Conservation (phyloP, 2,888 invertebrate genomes). For the Leptodirus hochenwartii region DNA sequence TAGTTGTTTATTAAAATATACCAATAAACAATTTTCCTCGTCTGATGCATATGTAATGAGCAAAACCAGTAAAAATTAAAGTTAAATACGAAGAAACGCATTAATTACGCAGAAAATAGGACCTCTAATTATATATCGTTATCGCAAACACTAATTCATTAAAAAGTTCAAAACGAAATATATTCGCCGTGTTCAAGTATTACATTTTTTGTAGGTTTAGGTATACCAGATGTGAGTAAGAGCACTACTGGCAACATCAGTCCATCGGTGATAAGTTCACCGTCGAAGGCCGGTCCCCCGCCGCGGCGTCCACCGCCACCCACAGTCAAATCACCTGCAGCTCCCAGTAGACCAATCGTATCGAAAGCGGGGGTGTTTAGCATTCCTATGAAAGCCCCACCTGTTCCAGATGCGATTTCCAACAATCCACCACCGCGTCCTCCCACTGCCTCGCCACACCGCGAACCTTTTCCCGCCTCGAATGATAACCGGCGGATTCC, state of each 20-base stretch:
- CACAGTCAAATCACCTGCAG: slow-evolving; percentile 29
- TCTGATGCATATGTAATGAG: too few relatives aligned
- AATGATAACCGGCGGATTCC: slow-evolving; percentile 2
- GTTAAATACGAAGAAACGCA: too few relatives aligned
- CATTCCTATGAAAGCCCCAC: slow-evolving; percentile 22
- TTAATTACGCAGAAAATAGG: too few relatives aligned
- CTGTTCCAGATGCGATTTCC: slow-evolving; percentile 3
- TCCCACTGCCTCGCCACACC: background rate
- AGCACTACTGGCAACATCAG: too few relatives aligned
- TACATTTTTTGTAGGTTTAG: slow-evolving; percentile 19
- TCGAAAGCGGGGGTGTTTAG: slow-evolving; percentile 34
- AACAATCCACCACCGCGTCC: slow-evolving; percentile 10
- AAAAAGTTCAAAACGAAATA: background rate
- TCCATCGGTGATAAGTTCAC: too few relatives aligned
- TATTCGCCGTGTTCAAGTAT: slow-evolving; percentile 1
- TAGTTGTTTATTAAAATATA: slow-evolving; percentile 6
- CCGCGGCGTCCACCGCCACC: slow-evolving; percentile 36
- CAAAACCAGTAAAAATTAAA: too few relatives aligned
- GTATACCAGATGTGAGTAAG: slow-evolving; percentile 32
- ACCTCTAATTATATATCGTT: too few relatives aligned
- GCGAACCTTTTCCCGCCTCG: slow-evolving; percentile 6
- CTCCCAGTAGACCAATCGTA: slow-evolving; percentile 19
- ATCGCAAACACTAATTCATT: background rate
- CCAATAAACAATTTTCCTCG: too few relatives aligned
- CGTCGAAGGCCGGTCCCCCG: slow-evolving; percentile 22